Conservation (phyloP, 1,140 invertebrate genomes). For the Babylonia areolata region DNA sequence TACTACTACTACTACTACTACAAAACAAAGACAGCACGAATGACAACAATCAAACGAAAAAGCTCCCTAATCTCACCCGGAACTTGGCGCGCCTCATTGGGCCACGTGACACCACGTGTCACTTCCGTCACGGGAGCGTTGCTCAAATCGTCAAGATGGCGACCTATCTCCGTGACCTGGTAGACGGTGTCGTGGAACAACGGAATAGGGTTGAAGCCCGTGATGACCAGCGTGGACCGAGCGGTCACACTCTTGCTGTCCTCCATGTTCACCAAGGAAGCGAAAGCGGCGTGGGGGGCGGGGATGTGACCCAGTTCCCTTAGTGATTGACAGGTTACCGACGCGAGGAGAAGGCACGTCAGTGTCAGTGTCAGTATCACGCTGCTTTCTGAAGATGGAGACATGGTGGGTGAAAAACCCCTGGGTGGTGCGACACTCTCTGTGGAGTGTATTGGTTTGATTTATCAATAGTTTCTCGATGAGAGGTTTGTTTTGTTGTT, state of each 20-base stretch:
- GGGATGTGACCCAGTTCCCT: slow-evolving; percentile 38
- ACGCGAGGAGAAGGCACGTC: too few species aligned
- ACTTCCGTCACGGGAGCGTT: slow-evolving; percentile 38
- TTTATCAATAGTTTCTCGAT: too few species aligned
- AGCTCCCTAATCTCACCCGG: slow-evolving; percentile 49
- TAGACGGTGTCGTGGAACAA: slow-evolving; percentile 52
- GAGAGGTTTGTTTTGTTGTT: too few species aligned
- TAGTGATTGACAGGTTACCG: not conserved
- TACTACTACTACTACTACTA: too few species aligned
- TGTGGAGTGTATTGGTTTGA: too few species aligned
- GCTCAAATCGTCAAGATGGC: slow-evolving; percentile 42
- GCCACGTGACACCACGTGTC: slow-evolving; percentile 55
- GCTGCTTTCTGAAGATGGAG: too few species aligned
- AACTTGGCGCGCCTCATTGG: slow-evolving; percentile 59
- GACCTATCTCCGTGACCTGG: slow-evolving; percentile 50
- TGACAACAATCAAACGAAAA: too few species aligned
- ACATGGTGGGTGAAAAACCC: too few species aligned
- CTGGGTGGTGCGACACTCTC: too few species aligned
- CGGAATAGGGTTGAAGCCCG: slow-evolving; percentile 53
- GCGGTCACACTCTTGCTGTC: not conserved
- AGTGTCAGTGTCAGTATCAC: too few species aligned
- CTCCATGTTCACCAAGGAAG: slow-evolving; percentile 44
- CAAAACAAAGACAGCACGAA: too few species aligned
- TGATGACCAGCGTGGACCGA: slow-evolving; percentile 54
- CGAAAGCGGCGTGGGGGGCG: slow-evolving; percentile 50